A percentile compares a stretch with the other conserved stretches of the same genome.
Conservation (phyloP, 1,140 invertebrate genomes). For the Onthophagus taurus region DNA sequence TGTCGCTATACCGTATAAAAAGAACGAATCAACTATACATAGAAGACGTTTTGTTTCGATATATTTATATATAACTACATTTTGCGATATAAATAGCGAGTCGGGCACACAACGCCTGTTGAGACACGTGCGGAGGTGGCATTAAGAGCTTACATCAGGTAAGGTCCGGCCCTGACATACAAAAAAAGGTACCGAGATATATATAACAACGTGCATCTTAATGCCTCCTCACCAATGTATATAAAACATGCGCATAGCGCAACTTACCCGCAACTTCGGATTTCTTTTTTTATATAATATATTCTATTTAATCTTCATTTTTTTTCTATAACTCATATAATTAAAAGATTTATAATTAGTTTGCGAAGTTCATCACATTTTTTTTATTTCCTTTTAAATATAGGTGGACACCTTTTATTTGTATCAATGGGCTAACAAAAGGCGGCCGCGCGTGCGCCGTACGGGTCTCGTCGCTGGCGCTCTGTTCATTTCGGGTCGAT, state of each 20-base stretch:
- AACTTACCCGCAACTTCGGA: slow-evolving; percentile 24
- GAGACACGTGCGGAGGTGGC: no score
- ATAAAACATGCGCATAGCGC: slow-evolving; percentile 24
- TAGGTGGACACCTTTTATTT: slow-evolving; percentile 35
- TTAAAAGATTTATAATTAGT: slow-evolving; percentile 33
- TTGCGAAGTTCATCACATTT: slow-evolving; percentile 38
- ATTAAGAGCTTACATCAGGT: background rate
- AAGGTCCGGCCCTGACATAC: no score
- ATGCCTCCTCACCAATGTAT: slow-evolving; percentile 11
- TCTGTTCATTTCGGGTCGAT: no score
- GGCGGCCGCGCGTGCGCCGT: slow-evolving; percentile 34
- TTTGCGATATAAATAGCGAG: no score
- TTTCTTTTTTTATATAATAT: slow-evolving; percentile 13
- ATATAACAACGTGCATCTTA: no score
- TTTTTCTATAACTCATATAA: slow-evolving; percentile 31
- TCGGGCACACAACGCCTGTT: no score
- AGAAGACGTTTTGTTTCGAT: background rate
- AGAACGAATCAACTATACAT: background rate
- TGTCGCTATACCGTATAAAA: slow-evolving; percentile 4
- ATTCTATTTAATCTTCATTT: slow-evolving; percentile 7
- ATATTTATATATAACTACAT: no score
- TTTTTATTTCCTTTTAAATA: slow-evolving; percentile 35
- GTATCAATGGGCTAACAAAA: slow-evolving; percentile 36
- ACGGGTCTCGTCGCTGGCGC: no score
- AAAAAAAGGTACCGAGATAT: no score